Base-by-base conservation (phyloP, 2,888 invertebrate species). In the Argyra leucocephala region DNA sequence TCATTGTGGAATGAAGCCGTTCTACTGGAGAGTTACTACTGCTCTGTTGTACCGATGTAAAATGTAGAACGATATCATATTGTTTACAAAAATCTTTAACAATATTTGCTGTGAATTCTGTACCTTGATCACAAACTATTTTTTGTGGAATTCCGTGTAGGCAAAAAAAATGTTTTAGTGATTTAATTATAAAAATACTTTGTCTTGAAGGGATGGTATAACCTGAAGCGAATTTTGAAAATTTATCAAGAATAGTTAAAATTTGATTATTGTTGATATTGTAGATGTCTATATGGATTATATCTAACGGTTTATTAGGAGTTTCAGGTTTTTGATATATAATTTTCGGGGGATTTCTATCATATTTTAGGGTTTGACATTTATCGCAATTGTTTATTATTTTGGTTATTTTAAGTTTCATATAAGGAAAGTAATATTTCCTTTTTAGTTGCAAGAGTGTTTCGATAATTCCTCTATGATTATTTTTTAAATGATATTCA, bases 381-480 rank as follows among this genome's bases (percentile, higher is more conserved):
- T 36, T 63, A 22, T 67, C 63, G 36, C 68, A 68, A 37, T 68
- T 68, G 31, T 68, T 68, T 18, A 67, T 66, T 15, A 59, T 61
- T 65, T 66, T 61, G 7, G 65, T 63, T 12, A 68, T 63, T 58
- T 66, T 66, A 1, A 26, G 63, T 61, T 65, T 63, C 62, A 68
- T 63, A 24, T 62, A 60, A 12, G 66, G 65, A 24, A 66, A 68
- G 60, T 66, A 68, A 37, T 60, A 63, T 26, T 60, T 22, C 57
- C 62, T 62, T 58, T 65, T 67, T 21, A 67, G 60, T 36, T 69
- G 61, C n/a, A 62, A 24, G 12, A 66, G 22, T 3, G 68, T 65
- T 68, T 69, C 68, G 23, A 37, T 68, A 23, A 69, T 70, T 0
- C 68, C 68, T 37, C 68, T 67, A 60, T 70, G 69, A 63, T 71